A percentile compares a stretch with the other conserved stretches of the same genome.
Conservation (phyloP, 2,113 vertebrate genomes). For the Poicephalus gulielmi region DNA sequence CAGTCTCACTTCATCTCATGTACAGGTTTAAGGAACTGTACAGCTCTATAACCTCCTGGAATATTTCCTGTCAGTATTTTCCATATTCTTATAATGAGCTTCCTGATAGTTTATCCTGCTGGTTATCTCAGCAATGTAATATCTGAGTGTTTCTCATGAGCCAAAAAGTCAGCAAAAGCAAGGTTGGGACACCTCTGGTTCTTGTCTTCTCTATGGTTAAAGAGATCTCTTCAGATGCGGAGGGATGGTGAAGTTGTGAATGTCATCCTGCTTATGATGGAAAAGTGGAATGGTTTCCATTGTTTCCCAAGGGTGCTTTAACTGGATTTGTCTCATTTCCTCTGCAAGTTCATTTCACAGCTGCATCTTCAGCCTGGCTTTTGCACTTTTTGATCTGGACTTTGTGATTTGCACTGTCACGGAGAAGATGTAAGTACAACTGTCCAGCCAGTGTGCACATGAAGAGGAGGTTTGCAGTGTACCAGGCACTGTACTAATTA, state of each 20-base stretch:
- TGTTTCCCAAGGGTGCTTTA: constrained; percentile 49
- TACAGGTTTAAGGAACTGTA: not conserved
- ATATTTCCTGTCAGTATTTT: not conserved
- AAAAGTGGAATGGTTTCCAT: constrained; percentile 7
- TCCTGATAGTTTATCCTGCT: constrained; percentile 15
- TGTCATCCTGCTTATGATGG: not conserved
- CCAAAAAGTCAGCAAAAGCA: not conserved
- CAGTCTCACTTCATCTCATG: not conserved
- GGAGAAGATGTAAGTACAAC: not conserved
- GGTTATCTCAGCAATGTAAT: not conserved
- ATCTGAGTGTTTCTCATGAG: not conserved
- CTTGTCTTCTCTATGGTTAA: not conserved
- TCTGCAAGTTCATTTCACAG: constrained; percentile 22
- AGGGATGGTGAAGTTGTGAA: not conserved
- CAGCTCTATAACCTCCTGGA: not conserved
- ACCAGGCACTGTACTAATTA: not conserved
- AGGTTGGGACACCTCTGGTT: not conserved
- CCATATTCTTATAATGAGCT: not conserved
- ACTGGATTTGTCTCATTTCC: constrained; percentile 63
- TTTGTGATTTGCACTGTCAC: not conserved
- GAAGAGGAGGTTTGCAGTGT: not conserved
- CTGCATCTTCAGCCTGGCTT: constrained; percentile 33
- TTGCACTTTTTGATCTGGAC: constrained; percentile 1
- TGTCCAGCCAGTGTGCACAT: not conserved
- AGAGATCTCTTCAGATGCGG: not conserved